phyloP scores from a whole-genome alignment of 2,113 vertebrate genomes.

The Pithys albifrons region DNA sequence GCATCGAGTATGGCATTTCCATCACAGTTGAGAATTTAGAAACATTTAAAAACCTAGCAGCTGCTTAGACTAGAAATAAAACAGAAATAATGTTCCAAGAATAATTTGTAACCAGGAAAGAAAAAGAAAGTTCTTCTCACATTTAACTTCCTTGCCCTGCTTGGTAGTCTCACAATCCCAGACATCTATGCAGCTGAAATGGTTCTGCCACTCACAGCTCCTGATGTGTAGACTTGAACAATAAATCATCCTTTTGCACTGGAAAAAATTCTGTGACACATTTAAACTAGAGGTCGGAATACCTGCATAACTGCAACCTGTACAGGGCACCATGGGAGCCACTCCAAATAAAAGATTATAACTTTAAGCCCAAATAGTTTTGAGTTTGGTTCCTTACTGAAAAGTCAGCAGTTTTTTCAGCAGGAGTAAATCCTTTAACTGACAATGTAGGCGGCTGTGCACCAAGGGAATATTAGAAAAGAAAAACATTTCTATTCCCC shows the following conservation, averaged over 20 bases:
- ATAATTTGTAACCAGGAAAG: background rate
- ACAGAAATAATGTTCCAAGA: background rate
- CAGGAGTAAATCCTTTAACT: background rate
- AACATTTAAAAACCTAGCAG: background rate
- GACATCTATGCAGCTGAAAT: background rate
- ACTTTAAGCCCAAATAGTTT: background rate
- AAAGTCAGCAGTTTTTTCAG: background rate
- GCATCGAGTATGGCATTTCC: rapidly evolving
- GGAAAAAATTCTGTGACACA: background rate
- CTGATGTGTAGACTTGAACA: background rate
- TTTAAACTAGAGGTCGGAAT: background rate
- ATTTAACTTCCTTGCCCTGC: background rate
- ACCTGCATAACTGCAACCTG: background rate
- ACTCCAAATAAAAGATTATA: background rate
- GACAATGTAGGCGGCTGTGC: background rate
- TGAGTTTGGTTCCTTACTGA: background rate
- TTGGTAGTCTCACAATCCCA: background rate
- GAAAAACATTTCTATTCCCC: background rate
- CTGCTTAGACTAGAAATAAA: background rate
- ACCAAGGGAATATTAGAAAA: background rate
- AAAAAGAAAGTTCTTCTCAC: background rate
- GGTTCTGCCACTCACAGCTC: background rate
- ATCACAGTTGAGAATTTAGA: background rate
- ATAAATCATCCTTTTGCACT: background rate
- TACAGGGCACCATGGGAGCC: background rate